Base-by-base conservation (phyloP, 2,113 vertebrate species). In the Dendrocopos noguchii region DNA sequence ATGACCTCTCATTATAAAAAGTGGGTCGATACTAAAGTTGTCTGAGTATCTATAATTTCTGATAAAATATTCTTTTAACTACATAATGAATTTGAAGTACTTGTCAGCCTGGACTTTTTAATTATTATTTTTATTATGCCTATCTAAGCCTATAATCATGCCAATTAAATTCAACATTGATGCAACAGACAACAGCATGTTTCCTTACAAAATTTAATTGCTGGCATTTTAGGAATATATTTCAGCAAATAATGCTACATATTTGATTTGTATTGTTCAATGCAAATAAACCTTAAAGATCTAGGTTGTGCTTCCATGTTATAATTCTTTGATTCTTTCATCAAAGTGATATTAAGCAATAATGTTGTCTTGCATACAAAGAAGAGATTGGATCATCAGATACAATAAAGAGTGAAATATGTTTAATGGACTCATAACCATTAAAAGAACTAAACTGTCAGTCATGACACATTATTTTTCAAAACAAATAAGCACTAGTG, bases 301-400 rank as follows among this genome's bases (percentile, higher is more conserved):
- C 9, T 76, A 77, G 12, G 71, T 78, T 89, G 79, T 3, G 50
- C 68, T 82, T 65, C 27, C 55, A 57, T 72, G 27, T 68, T 84
- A 39, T 56, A 81, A 84, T 3, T 52, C 6, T 50, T 77, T 10
- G 8, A 2, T 39, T 9, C 80, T 91, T 93, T 88, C 39, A 50
- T 67, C 67, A 88, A 91, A 84, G 91, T 68, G 75, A 93, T 17
- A 64, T 57, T 84, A 66, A 90, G 83, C 24, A 57, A 28, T 91
- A 46, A 70, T 72, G 22, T 25, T 3, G 25, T 31, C 19, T 63
- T 86, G 16, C 16, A 39, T 70, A 29, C 39, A 92, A 78, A 76
- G 39, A 77, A 85, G 47, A 91, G 89, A 81, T 27, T 7, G 31
- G 83, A 17, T 50, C 16, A 75, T 76, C 14, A 75, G 7, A 12